These are phyloP conservation scores for Caenorhabditis sp. DNA, from an alignment of 2,888 invertebrate species.

Conservation along the genomic window DNA sequence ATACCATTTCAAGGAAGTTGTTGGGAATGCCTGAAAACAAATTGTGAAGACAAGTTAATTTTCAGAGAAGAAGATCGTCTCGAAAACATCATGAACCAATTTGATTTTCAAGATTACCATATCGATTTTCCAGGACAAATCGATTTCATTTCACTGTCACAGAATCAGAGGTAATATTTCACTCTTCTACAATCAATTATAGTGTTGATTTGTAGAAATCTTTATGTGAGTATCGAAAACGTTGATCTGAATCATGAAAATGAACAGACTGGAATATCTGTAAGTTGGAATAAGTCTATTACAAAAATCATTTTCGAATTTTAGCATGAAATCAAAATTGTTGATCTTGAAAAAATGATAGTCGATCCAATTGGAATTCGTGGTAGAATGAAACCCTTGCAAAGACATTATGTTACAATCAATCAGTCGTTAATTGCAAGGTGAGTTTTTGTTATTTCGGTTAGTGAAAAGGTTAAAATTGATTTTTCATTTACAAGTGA, in stretches of 20 bases:
- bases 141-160: not conserved
- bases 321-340: constrained; percentile 1
- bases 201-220: not conserved
- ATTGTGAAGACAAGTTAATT: too few species aligned
- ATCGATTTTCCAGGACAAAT: constrained; percentile 5
- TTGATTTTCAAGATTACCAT: constrained; percentile 15
- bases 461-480: too few species aligned
- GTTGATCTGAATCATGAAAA: not conserved
- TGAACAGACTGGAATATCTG: constrained; percentile 1
- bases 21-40: too few species aligned
- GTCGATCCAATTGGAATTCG: constrained; percentile 2
- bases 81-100: not conserved
- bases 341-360: constrained; percentile 9
- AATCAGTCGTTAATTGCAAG: constrained; percentile 2
- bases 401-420: not conserved
- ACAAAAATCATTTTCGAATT: not conserved
- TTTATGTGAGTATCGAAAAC: not conserved
- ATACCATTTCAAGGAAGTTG: too few species aligned
- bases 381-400: not conserved
- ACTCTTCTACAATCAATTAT: not conserved
- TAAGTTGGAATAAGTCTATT: too few species aligned
- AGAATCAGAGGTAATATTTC: constrained; percentile 9
- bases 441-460: not conserved
- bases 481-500: too few species aligned
- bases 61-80: constrained; percentile 2